Conservation (phyloP, 64 coral and sea anemone species). For the Pachyseris speciosa region DNA sequence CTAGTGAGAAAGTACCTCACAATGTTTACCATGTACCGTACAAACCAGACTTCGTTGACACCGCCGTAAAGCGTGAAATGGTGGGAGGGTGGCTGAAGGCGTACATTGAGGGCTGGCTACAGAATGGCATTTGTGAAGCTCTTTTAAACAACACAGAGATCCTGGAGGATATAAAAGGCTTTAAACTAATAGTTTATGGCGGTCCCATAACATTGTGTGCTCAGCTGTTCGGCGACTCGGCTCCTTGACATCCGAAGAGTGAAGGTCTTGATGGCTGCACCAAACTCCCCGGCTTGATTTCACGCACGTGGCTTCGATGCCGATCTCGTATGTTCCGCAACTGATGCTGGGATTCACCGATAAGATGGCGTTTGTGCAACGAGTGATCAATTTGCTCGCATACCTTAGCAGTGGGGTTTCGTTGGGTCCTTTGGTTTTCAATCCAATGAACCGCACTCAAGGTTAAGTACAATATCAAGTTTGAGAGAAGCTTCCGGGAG, state of each 20-base stretch:
- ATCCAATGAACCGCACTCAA: slow-evolving; percentile 20
- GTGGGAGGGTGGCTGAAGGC: neutral
- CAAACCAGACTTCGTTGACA: too few species aligned
- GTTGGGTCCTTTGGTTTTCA: neutral
- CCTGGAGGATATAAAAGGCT: neutral
- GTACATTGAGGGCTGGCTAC: neutral
- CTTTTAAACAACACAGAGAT: slow-evolving; percentile 19
- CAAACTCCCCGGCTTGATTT: neutral
- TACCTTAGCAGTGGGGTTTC: neutral
- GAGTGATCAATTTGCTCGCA: slow-evolving; percentile 41
- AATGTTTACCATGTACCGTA: slow-evolving; percentile 8
- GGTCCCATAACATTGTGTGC: too few species aligned
- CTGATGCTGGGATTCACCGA: neutral
- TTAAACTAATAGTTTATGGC: slow-evolving; percentile 23
- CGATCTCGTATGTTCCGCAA: slow-evolving; percentile 49
- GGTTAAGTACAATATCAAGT: slow-evolving; percentile 44
- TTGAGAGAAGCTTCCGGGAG: slow-evolving; percentile 11
- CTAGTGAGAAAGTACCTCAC: too few species aligned
- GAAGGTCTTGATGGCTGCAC: slow-evolving; percentile 14
- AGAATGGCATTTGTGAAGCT: neutral
- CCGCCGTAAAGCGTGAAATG: neutral
- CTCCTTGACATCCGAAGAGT: too few species aligned
- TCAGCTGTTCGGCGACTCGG: too few species aligned
- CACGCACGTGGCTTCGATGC: neutral
- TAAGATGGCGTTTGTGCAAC: slow-evolving; percentile 43